Percentiles rank a stretch among this genome's conserved stretches.
phyloP scores from a whole-genome alignment of 37 sponge, comb jelly and placozoan genomes.

The Haliclona indistincta region DNA sequence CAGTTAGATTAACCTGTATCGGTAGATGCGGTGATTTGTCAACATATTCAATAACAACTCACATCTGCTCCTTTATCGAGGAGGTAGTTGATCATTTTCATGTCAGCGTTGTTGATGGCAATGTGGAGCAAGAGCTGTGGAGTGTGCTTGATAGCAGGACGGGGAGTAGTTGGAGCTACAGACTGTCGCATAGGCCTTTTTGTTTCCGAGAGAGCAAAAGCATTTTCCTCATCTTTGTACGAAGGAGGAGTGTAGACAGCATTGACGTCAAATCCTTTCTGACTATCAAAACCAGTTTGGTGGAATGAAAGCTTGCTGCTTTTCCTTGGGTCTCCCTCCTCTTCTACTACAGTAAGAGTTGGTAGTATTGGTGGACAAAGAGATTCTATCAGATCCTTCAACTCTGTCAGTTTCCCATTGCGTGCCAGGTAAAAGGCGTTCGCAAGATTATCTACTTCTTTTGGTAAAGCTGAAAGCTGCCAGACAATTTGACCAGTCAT shows the following conservation, averaged over 20 bases:
- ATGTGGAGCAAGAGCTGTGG: slow-evolving; percentile 58
- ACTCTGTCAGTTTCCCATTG: slow-evolving; percentile 11
- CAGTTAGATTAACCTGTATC: slow-evolving; percentile 46
- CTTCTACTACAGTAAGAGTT: background rate
- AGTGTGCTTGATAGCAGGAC: background rate
- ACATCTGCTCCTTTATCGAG: slow-evolving; percentile 78
- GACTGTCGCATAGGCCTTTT: background rate
- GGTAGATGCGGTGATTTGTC: too few species aligned
- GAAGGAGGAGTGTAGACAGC: slow-evolving; percentile 33
- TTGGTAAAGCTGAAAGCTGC: slow-evolving; percentile 54
- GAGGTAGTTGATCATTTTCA: slow-evolving; percentile 57
- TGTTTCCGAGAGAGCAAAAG: background rate
- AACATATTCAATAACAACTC: background rate
- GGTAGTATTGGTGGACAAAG: background rate
- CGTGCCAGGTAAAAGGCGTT: slow-evolving; percentile 53
- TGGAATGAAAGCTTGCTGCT: background rate
- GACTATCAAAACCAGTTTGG: slow-evolving; percentile 7
- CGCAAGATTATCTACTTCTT: slow-evolving; percentile 11
- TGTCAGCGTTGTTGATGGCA: slow-evolving; percentile 58
- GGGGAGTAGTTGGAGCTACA: background rate
- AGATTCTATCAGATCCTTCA: slow-evolving; percentile 16
- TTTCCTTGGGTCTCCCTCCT: background rate
- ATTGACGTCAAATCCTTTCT: slow-evolving; percentile 38
- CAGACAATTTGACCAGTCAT: slow-evolving; percentile 53
- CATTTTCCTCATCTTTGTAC: slow-evolving; percentile 22